These are phyloP conservation scores for Clarias platycephalus DNA, from an alignment of 2,797 vertebrate genomes.

Conservation along the genomic window DNA sequence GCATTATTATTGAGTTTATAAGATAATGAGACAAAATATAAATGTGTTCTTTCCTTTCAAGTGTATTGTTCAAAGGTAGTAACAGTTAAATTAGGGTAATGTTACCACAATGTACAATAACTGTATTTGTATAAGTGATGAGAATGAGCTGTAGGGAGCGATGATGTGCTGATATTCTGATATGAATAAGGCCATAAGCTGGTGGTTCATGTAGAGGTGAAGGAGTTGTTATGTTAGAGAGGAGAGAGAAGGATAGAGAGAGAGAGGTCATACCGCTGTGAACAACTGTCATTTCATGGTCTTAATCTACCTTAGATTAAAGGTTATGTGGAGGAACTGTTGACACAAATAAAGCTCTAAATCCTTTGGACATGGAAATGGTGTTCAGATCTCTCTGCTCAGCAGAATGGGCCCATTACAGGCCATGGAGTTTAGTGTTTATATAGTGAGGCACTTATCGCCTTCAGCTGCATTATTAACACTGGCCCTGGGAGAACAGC, in stretches of 20 bases:
- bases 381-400: constrained; percentile 33
- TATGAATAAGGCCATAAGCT: not conserved
- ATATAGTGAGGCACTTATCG: constrained; percentile 47
- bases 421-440: constrained; percentile 45
- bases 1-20: constrained; percentile 14
- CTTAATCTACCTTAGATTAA: constrained; percentile 52
- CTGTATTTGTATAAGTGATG: constrained; percentile 9
- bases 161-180: constrained; percentile 7
- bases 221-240: constrained; percentile 31
- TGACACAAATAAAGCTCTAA: constrained; percentile 47
- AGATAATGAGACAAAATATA: constrained; percentile 19
- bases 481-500: constrained; percentile 37
- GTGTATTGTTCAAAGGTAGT: constrained; percentile 10
- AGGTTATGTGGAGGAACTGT: constrained; percentile 44
- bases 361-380: constrained; percentile 47
- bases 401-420: constrained; percentile 49
- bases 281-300: constrained; percentile 46
- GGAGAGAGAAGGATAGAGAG: constrained; percentile 8
- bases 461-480: constrained; percentile 44
- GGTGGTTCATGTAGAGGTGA: constrained; percentile 32
- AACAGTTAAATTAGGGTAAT: constrained; percentile 19
- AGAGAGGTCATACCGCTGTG: constrained; percentile 25
- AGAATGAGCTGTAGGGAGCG: not conserved
- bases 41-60: not conserved
- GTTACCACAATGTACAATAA: not conserved